Percentiles rank a stretch among this genome's conserved stretches.
Conservation (phyloP, 1,140 invertebrate species). For the Platorchestia sp. region DNA sequence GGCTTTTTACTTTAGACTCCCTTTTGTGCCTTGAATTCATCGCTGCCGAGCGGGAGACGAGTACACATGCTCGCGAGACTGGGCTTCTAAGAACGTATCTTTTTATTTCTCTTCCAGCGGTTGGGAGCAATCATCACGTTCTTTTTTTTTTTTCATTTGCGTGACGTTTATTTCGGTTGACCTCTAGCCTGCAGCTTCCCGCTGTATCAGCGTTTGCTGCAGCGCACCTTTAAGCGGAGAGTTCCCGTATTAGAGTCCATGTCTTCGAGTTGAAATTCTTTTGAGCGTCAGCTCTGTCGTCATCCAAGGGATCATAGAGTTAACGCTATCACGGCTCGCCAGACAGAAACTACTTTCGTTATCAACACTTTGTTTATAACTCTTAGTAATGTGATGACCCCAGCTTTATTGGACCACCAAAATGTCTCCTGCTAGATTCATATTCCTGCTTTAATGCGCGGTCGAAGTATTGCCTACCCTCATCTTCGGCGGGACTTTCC, state of each 20-base stretch:
- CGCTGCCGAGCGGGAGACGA: neutral
- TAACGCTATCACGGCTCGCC: neutral
- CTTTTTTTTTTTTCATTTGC: neutral
- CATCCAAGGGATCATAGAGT: neutral
- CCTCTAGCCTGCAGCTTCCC: neutral
- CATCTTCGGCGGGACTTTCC: no score
- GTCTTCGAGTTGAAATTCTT: neutral
- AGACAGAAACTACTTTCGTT: neutral
- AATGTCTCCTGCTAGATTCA: neutral
- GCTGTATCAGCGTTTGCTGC: neutral
- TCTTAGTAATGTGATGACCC: neutral
- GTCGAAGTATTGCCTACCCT: no score
- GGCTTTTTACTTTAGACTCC: neutral
- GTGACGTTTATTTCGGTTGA: neutral
- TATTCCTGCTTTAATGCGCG: no score
- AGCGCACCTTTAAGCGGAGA: neutral
- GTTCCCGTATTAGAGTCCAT: neutral
- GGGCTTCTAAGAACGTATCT: neutral
- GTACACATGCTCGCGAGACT: neutral
- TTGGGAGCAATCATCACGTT: no score
- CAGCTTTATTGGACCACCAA: neutral
- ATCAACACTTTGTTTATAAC: neutral
- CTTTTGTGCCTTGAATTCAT: no score
- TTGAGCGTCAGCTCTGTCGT: neutral
- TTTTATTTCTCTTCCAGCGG: no score